Evolutionary conservation across 1,140 invertebrate genomes (phyloP).

Genomic region (Dendroctonus valens): DNA sequence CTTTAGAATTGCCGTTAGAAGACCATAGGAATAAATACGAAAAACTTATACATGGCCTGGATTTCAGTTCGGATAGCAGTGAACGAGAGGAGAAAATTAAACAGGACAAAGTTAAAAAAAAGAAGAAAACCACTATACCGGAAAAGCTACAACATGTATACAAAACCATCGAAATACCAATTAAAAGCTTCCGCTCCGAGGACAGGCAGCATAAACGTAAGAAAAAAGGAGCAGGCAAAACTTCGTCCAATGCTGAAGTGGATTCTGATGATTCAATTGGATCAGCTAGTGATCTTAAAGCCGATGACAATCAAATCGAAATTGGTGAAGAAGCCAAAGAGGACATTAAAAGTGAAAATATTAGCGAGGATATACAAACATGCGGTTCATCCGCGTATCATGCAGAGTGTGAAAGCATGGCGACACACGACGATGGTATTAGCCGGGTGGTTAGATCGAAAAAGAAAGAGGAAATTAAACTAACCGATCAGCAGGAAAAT

Average conservation of each 20-base stretch:
- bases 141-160: slow-evolving; percentile 51
- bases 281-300: slow-evolving; percentile 68
- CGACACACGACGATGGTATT: slow-evolving; percentile 60
- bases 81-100: slow-evolving; percentile 51
- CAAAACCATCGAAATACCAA: slow-evolving; percentile 53
- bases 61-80: slow-evolving; percentile 60
- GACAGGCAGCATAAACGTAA: slow-evolving; percentile 27
- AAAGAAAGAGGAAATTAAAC: slow-evolving; percentile 47
- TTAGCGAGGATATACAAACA: slow-evolving; percentile 66
- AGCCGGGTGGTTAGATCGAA: slow-evolving; percentile 49
- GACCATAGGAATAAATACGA: slow-evolving; percentile 71
- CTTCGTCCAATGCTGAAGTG: slow-evolving; percentile 43
- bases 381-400: slow-evolving; percentile 70
- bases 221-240: slow-evolving; percentile 44
- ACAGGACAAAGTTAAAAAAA: slow-evolving; percentile 40
- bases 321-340: slow-evolving; percentile 41
- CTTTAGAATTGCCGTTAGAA: slow-evolving; percentile 56
- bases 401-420: slow-evolving; percentile 69
- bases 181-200: slow-evolving; percentile 38
- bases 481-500: slow-evolving; percentile 33
- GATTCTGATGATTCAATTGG: slow-evolving; percentile 71
- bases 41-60: slow-evolving; percentile 61
- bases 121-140: slow-evolving; percentile 42
- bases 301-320: slow-evolving; percentile 51
- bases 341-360: slow-evolving; percentile 58